Base-by-base conservation (phyloP, 2,888 invertebrate species). In the Nomada hirtipes region DNA sequence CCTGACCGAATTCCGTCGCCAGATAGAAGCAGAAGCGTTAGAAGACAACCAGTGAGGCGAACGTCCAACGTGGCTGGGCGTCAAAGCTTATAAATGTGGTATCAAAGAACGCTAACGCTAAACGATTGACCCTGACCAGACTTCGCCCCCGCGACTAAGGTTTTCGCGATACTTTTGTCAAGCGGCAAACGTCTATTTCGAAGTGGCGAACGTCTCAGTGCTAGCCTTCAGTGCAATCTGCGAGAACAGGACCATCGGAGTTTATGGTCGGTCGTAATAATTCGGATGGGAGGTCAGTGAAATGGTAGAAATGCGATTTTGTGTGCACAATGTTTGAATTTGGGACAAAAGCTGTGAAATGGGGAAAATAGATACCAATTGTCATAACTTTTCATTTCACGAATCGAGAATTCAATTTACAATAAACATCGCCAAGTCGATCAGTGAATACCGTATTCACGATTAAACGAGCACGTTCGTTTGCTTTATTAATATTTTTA, bases 1-100 rank as follows among this genome's bases (percentile, higher is more conserved):
- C 86, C 76, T 87, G 87, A 87, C 86, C 87, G 86, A 85, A 78
- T 85, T 87, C 71, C 63, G 29, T 15, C 13, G 26, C 13, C 13
- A 9, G 57, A 59, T 57, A 20, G 70, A 50, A 13, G 71, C 55
- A 29, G 72, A 57, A 26, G 68, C 50, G 44, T 76, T 67, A 60
- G 53, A 47, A 79, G 74, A 67, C 61, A 65, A 72, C 42, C 55
- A 18, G 42, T 53, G 64, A 53, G 76, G 72, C 76, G 67, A 81
- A 84, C 73, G 55, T 10, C 18, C 55, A 74, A 65, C 73, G 79
- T 85, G 76, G 74, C 63, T 52, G 29, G 75, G 63, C 75, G 71
- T 86, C 85, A 76, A 75, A 77, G 76, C 82, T 78, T 75, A 73
- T 76, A 86, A 85, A 82, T 70, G 71, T 26, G 47, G 73, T 64